Conservation (phyloP, 2,888 invertebrate genomes). For the Mylabris sibirica region DNA sequence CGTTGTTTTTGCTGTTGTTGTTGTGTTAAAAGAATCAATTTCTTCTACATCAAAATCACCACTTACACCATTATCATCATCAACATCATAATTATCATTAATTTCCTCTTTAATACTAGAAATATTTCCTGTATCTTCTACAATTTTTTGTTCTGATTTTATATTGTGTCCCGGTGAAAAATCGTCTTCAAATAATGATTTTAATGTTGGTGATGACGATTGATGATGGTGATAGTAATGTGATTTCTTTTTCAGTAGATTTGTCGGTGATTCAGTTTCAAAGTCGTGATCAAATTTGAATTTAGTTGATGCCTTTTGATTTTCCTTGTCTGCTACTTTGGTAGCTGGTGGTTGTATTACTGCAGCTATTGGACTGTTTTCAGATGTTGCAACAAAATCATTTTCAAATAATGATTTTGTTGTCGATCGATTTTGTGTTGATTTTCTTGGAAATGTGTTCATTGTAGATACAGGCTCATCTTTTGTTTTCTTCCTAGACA, state of each 20-base stretch:
- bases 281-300: constrained; percentile 56
- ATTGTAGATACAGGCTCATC: constrained; percentile 54
- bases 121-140: constrained; percentile 41
- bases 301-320: constrained; percentile 30
- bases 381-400: constrained; percentile 67
- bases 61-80: background rate
- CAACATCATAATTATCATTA: constrained; percentile 43
- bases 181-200: constrained; percentile 67
- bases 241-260: constrained; percentile 38
- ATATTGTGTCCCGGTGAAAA: constrained; percentile 62
- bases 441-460: constrained; percentile 56
- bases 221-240: background rate
- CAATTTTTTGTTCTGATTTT: constrained; percentile 35
- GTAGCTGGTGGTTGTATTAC: too few relatives aligned
- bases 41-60: constrained; percentile 37
- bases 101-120: constrained; percentile 58
- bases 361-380: constrained; percentile 48
- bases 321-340: background rate
- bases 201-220: constrained; percentile 38
- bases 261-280: constrained; percentile 53
- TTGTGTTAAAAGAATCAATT: constrained; percentile 50
- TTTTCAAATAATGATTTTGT: constrained; percentile 72
- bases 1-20: constrained; percentile 40
- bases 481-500: constrained; percentile 53
- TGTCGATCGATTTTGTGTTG: constrained; percentile 30